A percentile compares a stretch with the other conserved stretches of the same genome.
phyloP scores from a whole-genome alignment of 2,888 invertebrate genomes.

The Nineta flava region DNA sequence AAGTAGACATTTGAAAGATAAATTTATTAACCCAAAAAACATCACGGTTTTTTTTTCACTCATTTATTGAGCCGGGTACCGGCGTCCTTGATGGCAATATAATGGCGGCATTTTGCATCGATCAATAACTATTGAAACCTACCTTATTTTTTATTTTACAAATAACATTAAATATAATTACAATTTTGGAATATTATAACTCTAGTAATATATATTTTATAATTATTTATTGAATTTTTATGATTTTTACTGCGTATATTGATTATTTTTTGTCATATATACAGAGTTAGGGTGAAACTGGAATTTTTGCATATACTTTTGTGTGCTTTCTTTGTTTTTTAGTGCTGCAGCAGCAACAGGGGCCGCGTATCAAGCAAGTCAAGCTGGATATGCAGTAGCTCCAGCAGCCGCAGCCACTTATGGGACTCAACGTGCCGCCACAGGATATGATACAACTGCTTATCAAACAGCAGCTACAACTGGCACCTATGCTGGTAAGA shows the following conservation, averaged over 20 bases:
- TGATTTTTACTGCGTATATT: background rate
- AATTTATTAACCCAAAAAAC: background rate
- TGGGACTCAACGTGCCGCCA: constrained; percentile 63
- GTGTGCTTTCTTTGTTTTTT: constrained; percentile 15
- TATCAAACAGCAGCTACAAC: constrained; percentile 68
- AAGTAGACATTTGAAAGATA: background rate
- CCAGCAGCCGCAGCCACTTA: constrained; percentile 72
- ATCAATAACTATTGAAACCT: constrained; percentile 22
- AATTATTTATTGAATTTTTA: background rate
- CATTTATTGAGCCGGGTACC: constrained; percentile 13
- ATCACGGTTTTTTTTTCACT: no score
- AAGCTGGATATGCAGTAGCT: constrained; percentile 71
- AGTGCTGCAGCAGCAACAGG: constrained; percentile 55
- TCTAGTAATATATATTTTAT: no score
- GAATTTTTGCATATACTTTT: background rate
- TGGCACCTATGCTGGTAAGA: constrained; percentile 43
- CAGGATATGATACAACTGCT: constrained; percentile 70
- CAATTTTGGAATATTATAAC: no score
- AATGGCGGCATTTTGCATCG: constrained; percentile 21
- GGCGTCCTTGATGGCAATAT: constrained; percentile 23
- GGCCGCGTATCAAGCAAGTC: constrained; percentile 68
- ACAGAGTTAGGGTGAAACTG: background rate
- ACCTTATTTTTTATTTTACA: background rate
- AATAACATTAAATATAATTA: background rate
- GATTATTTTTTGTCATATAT: background rate